Evolutionary conservation across 2,113 vertebrate genomes (phyloP).

Genomic region (Cochlearius cochlearius): DNA sequence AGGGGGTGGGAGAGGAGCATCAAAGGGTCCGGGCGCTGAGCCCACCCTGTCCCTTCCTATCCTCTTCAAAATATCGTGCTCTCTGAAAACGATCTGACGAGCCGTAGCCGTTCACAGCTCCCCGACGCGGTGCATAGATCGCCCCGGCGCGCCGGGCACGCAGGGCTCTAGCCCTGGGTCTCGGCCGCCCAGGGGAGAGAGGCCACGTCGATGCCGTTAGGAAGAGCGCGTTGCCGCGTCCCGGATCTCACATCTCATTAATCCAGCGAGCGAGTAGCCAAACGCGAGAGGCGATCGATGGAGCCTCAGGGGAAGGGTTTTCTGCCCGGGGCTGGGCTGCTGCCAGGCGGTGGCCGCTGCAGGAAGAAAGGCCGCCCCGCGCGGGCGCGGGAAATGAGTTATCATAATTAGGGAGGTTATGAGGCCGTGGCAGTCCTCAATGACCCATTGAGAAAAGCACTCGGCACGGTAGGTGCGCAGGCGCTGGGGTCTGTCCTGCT

Average conservation of each 20-base stretch:
- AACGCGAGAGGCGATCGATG: rapidly evolving
- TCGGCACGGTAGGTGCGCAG: not conserved
- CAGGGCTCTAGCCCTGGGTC: not conserved
- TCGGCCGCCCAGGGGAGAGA: not conserved
- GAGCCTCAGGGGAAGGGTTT: rapidly evolving
- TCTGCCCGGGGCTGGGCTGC: not conserved
- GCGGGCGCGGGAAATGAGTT: rapidly evolving
- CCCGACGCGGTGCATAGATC: rapidly evolving
- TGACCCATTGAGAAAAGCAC: not conserved
- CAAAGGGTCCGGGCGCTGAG: rapidly evolving
- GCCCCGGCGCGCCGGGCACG: rapidly evolving
- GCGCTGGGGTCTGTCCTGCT: not conserved
- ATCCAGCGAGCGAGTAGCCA: not conserved
- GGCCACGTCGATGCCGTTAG: rapidly evolving
- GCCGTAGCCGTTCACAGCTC: rapidly evolving
- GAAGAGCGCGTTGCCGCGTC: not conserved
- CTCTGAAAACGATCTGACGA: rapidly evolving
- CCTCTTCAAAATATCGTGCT: rapidly evolving
- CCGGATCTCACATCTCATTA: rapidly evolving
- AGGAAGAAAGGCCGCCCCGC: not conserved
- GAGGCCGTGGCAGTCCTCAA: rapidly evolving
- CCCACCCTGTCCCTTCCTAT: rapidly evolving
- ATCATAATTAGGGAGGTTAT: rapidly evolving
- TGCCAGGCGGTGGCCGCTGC: rapidly evolving
- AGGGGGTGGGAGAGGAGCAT: not conserved